Evolutionary conservation across 1,140 invertebrate genomes (phyloP), one percentile per base, ranked within the genome.

Genomic region (Platorchestia sp.): DNA sequence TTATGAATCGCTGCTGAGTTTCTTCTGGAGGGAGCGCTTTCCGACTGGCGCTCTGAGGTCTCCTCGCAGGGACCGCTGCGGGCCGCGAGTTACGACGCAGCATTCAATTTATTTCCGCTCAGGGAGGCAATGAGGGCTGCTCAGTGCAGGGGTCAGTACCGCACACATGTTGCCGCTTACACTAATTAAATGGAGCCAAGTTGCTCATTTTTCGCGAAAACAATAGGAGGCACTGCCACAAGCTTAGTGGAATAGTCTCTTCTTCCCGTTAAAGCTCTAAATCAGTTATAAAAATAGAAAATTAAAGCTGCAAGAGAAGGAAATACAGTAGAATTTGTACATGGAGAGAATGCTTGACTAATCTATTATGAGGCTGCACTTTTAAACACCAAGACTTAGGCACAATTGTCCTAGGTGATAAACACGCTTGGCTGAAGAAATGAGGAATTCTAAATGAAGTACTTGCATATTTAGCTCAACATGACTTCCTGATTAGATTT

Each of bases 91-190:
- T 89, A 41, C 43, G 87, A 89, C n/a, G 87, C 87, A 90, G 87
- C 87, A 42, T 90, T 90, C 87, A 43, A 90, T 90, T 93, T 27
- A 93, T 45, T 93, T 93, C 41, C 47, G 45, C 91, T 93, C 91
- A 45, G 45, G 45, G 91, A 47, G 40, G 91, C 91, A 93, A 93
- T 93, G 91, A 93, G 47, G 43, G 91, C 45, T 7, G 91, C 91
- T 40, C 45, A 44, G 43, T 47, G 91, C 45, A 45, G 91, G 45
- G 59, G 43, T 93, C 91, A 47, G 41, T 40, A 6, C 45, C 40
- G 91, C 87, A 44, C 87, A 44, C 87, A 75, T 75, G 87, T 42
- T 44, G 91, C 44, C 91, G 44, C 91, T 90, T 44, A 42, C 87
- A 45, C 41, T 93, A 93, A 93, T 93, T 93, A 93, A 93, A 93